Evolutionary conservation across 1,140 invertebrate genomes (phyloP).

Genomic region (Homarus americanus): DNA sequence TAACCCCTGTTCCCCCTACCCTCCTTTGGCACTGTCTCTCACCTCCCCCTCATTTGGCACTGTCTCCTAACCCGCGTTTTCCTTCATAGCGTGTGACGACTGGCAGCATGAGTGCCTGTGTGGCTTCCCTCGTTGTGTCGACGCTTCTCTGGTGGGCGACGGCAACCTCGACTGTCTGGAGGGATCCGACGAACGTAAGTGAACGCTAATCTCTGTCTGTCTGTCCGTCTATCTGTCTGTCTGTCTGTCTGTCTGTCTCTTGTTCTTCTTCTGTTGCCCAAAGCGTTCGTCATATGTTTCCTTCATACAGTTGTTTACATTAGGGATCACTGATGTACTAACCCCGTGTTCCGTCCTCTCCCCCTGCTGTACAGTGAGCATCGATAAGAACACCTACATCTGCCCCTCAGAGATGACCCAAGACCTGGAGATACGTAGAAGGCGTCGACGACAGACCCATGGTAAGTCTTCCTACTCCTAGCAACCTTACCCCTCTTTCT

Average conservation of each 20-base stretch:
- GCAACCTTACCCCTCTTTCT: neutral
- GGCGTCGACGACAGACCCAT: slow-evolving; percentile 5
- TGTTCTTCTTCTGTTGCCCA: neutral
- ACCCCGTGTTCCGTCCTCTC: no score
- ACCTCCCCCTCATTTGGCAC: neutral
- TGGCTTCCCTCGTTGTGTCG: slow-evolving; percentile 77
- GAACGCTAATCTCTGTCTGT: neutral
- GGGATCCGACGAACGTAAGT: slow-evolving; percentile 77
- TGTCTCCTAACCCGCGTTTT: neutral
- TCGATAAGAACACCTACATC: slow-evolving; percentile 60
- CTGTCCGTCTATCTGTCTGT: neutral
- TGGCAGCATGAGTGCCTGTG: slow-evolving; percentile 76
- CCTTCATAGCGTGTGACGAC: slow-evolving; percentile 73
- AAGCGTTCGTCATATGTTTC: no score
- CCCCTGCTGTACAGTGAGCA: slow-evolving; percentile 27
- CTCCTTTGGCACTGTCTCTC: neutral
- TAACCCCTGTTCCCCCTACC: neutral
- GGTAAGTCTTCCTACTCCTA: neutral
- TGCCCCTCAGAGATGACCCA: slow-evolving; percentile 32
- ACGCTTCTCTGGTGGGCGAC: slow-evolving; percentile 75
- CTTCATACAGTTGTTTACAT: no score
- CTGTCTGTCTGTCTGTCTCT: neutral
- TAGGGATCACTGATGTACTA: no score
- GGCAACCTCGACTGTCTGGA: slow-evolving; percentile 77
- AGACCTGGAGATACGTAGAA: slow-evolving; percentile 22